A percentile compares a stretch with the other conserved stretches of the same genome.
Conservation (phyloP, 2,888 invertebrate species). For the Spisula solida region DNA sequence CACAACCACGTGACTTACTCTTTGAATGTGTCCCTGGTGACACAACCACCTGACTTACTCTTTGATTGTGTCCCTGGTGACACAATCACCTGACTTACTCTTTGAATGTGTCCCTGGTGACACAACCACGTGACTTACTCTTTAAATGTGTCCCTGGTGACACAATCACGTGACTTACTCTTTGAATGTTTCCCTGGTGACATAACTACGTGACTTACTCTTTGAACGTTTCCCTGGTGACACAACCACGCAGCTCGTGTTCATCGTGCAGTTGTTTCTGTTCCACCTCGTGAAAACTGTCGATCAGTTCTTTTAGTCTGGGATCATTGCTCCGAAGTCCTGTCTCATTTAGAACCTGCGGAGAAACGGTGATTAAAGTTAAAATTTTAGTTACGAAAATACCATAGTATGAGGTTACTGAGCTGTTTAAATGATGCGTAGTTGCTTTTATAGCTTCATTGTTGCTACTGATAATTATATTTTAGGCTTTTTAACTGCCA, state of each 20-base stretch:
- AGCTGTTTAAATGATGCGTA: no score
- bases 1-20: no score
- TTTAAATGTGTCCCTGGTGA: neutral
- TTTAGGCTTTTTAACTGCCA: no score
- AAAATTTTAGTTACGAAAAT: no score
- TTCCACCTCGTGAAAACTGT: constrained; percentile 93
- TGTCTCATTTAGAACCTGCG: constrained; percentile 93
- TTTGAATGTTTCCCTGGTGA: neutral
- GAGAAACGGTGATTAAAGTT: neutral
- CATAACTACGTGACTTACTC: constrained; percentile 89
- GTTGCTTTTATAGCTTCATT: no score
- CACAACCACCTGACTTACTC: no score
- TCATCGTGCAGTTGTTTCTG: constrained; percentile 73
- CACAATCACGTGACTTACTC: neutral
- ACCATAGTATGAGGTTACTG: no score
- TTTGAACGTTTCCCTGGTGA: constrained; percentile 93
- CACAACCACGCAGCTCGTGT: constrained; percentile 90
- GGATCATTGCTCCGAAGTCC: constrained; percentile 96
- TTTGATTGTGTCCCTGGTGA: neutral
- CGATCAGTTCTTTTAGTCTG: constrained; percentile 95
- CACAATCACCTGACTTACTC: neutral
- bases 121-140: neutral
- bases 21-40: no score
- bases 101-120: neutral
- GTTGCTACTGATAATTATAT: no score